Conservation (phyloP, 2,888 invertebrate species). For the Hipparchia semele region DNA sequence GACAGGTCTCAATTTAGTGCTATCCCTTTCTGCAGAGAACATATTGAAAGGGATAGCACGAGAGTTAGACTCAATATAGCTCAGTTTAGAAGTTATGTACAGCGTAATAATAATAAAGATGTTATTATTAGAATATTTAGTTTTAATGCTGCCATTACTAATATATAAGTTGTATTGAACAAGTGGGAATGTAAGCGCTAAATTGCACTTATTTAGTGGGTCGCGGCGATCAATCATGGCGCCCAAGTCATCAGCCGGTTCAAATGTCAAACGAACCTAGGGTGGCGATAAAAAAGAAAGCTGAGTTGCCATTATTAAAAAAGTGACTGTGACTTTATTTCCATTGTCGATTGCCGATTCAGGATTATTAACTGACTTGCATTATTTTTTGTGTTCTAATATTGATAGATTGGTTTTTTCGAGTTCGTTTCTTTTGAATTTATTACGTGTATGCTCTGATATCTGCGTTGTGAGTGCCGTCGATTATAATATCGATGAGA, state of each 20-base stretch:
- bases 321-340: slow-evolving; percentile 83
- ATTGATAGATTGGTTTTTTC: slow-evolving; percentile 82
- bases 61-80: too few relatives aligned
- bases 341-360: slow-evolving; percentile 82
- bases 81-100: too few relatives aligned
- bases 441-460: slow-evolving; percentile 61
- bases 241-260: slow-evolving; percentile 80
- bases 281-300: slow-evolving; percentile 81
- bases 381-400: slow-evolving; percentile 82
- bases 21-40: too few relatives aligned
- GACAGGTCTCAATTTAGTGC: too few relatives aligned
- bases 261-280: slow-evolving; percentile 82
- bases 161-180: slow-evolving; percentile 72
- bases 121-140: slow-evolving; percentile 19
- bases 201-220: slow-evolving; percentile 82
- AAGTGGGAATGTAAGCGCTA: slow-evolving; percentile 75
- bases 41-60: too few relatives aligned
- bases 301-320: slow-evolving; percentile 81
- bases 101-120: neutral
- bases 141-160: slow-evolving; percentile 43
- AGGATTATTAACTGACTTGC: slow-evolving; percentile 83
- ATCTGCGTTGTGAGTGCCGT: slow-evolving; percentile 56
- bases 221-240: slow-evolving; percentile 80
- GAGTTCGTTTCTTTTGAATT: slow-evolving; percentile 72
- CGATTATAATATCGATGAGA: slow-evolving; percentile 68